Evolutionary conservation across 2,113 vertebrate genomes (phyloP).

Genomic region (Gavia stellata): DNA sequence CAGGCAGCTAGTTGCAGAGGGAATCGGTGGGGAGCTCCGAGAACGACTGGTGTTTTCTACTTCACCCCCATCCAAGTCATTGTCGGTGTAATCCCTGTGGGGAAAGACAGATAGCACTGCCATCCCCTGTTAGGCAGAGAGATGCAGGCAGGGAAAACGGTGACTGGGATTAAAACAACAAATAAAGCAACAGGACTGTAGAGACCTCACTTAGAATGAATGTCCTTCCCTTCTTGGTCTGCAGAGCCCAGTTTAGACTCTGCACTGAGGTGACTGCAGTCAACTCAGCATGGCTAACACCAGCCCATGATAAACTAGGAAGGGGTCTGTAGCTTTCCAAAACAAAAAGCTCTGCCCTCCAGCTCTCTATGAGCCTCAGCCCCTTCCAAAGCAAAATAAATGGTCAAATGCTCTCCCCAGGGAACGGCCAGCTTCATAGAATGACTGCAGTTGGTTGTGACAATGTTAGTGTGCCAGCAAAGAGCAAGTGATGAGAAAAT

Average conservation of each 20-base stretch:
- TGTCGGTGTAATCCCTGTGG: conserved; percentile 82
- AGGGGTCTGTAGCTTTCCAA: not conserved
- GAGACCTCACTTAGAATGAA: not conserved
- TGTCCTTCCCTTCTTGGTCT: not conserved
- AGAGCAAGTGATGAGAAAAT: not conserved
- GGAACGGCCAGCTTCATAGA: not conserved
- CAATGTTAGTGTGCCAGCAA: not conserved
- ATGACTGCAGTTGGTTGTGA: not conserved
- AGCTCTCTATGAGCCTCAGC: not conserved
- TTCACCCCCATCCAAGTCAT: conserved; percentile 81
- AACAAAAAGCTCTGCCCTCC: not conserved
- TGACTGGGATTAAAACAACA: not conserved
- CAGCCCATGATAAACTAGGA: not conserved
- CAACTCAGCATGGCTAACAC: not conserved
- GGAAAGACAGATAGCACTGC: not conserved
- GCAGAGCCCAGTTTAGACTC: not conserved
- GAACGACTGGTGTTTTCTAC: conserved; percentile 73
- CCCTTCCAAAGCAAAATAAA: not conserved
- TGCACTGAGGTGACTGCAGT: not conserved
- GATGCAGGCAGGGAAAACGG: not conserved
- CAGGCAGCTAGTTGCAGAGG: conserved; percentile 62
- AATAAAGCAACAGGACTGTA: not conserved
- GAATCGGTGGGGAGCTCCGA: conserved; percentile 62
- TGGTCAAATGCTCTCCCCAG: not conserved
- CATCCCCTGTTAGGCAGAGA: not conserved